Percentiles rank a stretch among this genome's conserved stretches.
These are phyloP conservation scores for Drosophila recens DNA, from an alignment of 2,888 invertebrate genomes.

Conservation along the genomic window DNA sequence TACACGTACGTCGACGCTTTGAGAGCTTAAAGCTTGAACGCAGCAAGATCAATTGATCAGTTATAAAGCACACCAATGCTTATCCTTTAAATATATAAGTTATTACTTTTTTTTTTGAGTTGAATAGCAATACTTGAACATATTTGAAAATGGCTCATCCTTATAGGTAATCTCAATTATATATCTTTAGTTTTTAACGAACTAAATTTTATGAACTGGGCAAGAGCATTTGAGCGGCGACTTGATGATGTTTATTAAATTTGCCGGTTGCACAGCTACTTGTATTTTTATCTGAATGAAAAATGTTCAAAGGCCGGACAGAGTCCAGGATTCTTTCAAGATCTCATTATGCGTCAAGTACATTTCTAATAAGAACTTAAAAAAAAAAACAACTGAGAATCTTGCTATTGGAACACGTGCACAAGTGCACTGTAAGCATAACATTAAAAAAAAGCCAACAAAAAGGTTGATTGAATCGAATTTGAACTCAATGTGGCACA, in stretches of 20 bases:
- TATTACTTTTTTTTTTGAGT: too few species aligned
- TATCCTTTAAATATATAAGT: too few species aligned
- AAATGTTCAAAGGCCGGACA: slow-evolving; percentile 24
- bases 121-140: too few species aligned
- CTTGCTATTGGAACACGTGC: too few species aligned
- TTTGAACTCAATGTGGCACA: slow-evolving; percentile 36
- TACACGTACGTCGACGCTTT: not conserved
- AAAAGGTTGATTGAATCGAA: slow-evolving; percentile 52
- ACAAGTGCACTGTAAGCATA: slow-evolving; percentile 22
- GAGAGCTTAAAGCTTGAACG: not conserved
- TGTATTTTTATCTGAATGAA: slow-evolving; percentile 10
- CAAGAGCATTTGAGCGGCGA: slow-evolving; percentile 20
- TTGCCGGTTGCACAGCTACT: slow-evolving; percentile 30
- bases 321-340: not conserved
- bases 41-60: not conserved
- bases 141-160: too few species aligned
- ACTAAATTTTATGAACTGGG: not conserved
- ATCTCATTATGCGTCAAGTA: not conserved
- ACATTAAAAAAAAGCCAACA: slow-evolving; percentile 26
- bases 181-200: not conserved
- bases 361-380: not conserved
- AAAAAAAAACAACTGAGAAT: too few species aligned
- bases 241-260: slow-evolving; percentile 18
- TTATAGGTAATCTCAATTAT: too few species aligned
- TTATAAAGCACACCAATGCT: slow-evolving; percentile 1